These are phyloP conservation scores for Burhinus bistriatus DNA, from an alignment of 2,113 vertebrate genomes.

Conservation along the genomic window DNA sequence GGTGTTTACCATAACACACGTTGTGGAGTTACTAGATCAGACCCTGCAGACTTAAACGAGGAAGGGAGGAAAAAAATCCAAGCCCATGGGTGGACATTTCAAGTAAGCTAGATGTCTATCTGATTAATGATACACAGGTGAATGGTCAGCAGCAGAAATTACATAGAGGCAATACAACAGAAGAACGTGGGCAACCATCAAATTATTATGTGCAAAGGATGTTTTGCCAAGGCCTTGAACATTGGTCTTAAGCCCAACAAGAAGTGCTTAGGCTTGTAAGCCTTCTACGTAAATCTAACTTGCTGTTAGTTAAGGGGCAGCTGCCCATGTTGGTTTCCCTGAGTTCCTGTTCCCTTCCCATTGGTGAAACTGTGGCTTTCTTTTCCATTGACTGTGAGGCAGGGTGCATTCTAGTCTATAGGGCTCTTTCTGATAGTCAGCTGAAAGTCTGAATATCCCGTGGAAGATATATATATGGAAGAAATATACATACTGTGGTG, in stretches of 20 bases:
- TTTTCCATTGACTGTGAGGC: background rate
- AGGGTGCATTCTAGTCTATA: background rate
- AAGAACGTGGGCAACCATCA: background rate
- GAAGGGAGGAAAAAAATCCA: background rate
- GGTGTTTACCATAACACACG: accelerated
- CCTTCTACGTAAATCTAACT: background rate
- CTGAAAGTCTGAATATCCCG: background rate
- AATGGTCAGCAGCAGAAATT: background rate
- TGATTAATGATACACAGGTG: background rate
- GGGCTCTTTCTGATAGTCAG: background rate
- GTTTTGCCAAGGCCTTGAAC: background rate
- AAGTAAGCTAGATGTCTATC: background rate
- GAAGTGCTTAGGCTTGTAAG: background rate
- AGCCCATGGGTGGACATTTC: background rate
- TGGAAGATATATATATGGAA: background rate
- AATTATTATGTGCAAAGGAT: background rate
- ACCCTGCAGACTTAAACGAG: background rate
- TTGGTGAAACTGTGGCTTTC: background rate
- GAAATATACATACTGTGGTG: background rate
- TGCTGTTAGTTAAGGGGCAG: background rate
- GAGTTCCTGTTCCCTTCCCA: background rate
- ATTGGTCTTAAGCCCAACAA: background rate
- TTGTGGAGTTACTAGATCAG: background rate
- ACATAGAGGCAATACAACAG: background rate
- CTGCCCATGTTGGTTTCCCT: background rate